A percentile compares a stretch with the other conserved stretches of the same genome.
Conservation (phyloP, 2,888 invertebrate genomes). For the Lithosia quadra region DNA sequence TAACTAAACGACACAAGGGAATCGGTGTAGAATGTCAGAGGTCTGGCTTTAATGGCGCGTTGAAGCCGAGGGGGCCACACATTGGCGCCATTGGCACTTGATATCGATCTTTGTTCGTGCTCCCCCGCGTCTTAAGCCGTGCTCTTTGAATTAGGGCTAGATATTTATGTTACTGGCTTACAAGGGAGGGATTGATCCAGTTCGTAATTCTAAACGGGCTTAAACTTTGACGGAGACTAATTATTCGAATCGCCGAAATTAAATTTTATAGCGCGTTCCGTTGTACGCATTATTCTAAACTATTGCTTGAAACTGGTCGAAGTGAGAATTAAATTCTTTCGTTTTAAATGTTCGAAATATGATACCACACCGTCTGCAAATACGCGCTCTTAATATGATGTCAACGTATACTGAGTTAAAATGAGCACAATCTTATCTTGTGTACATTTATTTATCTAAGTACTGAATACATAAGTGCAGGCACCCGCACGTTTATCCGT, state of each 20-base stretch:
- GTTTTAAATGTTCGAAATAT: constrained; percentile 12
- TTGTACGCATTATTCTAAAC: constrained; percentile 38
- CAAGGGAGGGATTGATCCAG: constrained; percentile 61
- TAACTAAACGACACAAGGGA: constrained; percentile 58
- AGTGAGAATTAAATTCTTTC: not conserved
- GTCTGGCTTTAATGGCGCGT: constrained; percentile 66
- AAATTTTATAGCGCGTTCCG: constrained; percentile 38
- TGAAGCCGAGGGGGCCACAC: constrained; percentile 73
- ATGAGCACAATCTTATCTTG: constrained; percentile 49
- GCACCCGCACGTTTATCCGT: constrained; percentile 33
- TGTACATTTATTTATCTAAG: constrained; percentile 47
- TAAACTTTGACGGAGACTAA: constrained; percentile 61
- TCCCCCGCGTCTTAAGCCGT: constrained; percentile 80
- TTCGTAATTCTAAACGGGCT: constrained; percentile 55
- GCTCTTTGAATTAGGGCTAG: constrained; percentile 75
- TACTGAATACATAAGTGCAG: constrained; percentile 36
- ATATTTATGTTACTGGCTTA: constrained; percentile 77
- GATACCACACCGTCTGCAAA: constrained; percentile 23
- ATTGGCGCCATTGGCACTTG: constrained; percentile 79
- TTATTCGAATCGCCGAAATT: constrained; percentile 55
- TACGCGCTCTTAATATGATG: constrained; percentile 22
- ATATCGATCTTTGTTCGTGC: constrained; percentile 82
- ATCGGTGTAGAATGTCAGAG: constrained; percentile 69
- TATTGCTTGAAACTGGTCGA: constrained; percentile 24
- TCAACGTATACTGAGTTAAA: constrained; percentile 30